Percentiles rank a stretch among this genome's conserved stretches.
These are phyloP conservation scores for Prenolepis imparis DNA, from an alignment of 2,888 invertebrate genomes.

Conservation along the genomic window DNA sequence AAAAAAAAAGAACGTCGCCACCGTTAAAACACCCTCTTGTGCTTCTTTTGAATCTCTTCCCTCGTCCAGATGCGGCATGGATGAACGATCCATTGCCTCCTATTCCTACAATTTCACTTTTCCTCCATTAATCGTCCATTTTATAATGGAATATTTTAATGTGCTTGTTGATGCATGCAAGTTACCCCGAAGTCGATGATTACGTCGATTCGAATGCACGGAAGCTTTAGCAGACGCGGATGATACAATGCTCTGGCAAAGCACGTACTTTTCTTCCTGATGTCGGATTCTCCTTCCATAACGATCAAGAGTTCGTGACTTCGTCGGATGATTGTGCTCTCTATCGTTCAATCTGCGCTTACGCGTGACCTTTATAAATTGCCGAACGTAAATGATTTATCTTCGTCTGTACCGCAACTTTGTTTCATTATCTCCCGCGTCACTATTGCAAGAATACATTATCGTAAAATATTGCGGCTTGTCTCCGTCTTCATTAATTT, in stretches of 20 bases:
- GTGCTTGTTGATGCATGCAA: neutral
- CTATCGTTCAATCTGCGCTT: neutral
- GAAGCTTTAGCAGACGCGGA: conserved; percentile 75
- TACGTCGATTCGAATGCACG: conserved; percentile 76
- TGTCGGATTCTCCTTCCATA: conserved; percentile 62
- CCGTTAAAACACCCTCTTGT: conserved; percentile 78
- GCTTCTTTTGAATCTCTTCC: neutral
- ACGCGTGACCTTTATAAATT: neutral
- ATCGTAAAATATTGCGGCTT: neutral
- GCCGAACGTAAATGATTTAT: conserved; percentile 10
- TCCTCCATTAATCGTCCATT: conserved; percentile 38
- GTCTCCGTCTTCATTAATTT: conserved; percentile 8
- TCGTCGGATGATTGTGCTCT: conserved; percentile 53
- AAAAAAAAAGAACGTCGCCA: conserved; percentile 85
- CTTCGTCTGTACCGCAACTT: neutral
- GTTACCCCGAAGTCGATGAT: conserved; percentile 62
- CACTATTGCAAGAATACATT: neutral
- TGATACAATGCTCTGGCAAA: conserved; percentile 72
- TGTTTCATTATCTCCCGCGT: neutral
- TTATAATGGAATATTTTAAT: neutral
- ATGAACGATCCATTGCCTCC: too few relatives aligned
- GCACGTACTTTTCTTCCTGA: conserved; percentile 80
- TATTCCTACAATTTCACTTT: conserved; percentile 65
- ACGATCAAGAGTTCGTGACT: conserved; percentile 46
- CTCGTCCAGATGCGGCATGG: too few relatives aligned